Conservation (phyloP, 2,888 invertebrate genomes). For the Meandrusa payeni region DNA sequence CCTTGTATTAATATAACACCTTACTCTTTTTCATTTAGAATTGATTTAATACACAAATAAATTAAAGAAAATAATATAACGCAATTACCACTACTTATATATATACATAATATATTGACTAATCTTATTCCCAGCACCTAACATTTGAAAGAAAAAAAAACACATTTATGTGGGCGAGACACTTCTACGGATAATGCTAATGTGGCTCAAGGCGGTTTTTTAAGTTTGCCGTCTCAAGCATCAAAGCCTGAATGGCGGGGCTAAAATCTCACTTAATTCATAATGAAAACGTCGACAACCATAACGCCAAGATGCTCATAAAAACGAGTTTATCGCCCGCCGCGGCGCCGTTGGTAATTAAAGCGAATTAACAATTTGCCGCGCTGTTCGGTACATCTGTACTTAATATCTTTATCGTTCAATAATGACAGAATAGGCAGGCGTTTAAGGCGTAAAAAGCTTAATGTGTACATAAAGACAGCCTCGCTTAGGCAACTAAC, state of each 20-base stretch:
- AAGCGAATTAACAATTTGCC: slow-evolving; percentile 69
- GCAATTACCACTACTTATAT: too few relatives aligned
- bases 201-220: slow-evolving; percentile 32
- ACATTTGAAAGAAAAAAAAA: slow-evolving; percentile 5
- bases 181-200: slow-evolving; percentile 28
- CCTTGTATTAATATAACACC: too few relatives aligned
- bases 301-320: slow-evolving; percentile 59
- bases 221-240: slow-evolving; percentile 30
- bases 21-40: too few relatives aligned
- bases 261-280: slow-evolving; percentile 58
- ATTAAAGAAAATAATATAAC: too few relatives aligned
- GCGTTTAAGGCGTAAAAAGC: slow-evolving; percentile 41
- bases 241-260: slow-evolving; percentile 33
- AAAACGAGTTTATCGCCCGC: slow-evolving; percentile 63
- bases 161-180: slow-evolving; percentile 16
- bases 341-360: slow-evolving; percentile 62
- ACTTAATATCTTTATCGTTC: slow-evolving; percentile 65
- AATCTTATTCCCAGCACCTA: too few relatives aligned
- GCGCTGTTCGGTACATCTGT: slow-evolving; percentile 61
- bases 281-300: slow-evolving; percentile 64
- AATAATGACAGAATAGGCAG: slow-evolving; percentile 47
- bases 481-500: slow-evolving; percentile 54
- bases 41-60: too few relatives aligned
- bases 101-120: too few relatives aligned
- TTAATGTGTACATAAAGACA: slow-evolving; percentile 49